Conservation (phyloP, 2,888 invertebrate genomes). For the Strigamia crassipes region DNA sequence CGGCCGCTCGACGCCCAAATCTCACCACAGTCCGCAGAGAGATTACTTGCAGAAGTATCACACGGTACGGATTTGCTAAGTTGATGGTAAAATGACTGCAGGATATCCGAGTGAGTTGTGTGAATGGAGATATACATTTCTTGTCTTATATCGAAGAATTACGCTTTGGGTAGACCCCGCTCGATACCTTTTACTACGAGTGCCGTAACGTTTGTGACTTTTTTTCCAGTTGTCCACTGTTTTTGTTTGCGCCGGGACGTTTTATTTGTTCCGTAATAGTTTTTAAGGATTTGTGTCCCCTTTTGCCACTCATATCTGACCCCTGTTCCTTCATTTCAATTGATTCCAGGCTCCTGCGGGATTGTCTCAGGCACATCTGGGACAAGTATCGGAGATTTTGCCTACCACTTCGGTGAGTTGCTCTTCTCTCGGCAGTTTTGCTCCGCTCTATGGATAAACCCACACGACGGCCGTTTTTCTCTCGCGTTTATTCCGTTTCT, state of each 20-base stretch:
- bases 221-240: background rate
- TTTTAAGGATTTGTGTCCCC: background rate
- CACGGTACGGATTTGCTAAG: conserved; percentile 72
- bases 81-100: background rate
- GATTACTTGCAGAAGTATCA: conserved; percentile 93
- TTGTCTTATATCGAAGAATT: background rate
- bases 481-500: background rate
- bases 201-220: background rate
- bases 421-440: background rate
- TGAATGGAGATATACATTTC: conserved; percentile 35
- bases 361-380: conserved; percentile 85
- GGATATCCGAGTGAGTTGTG: conserved; percentile 25
- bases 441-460: background rate
- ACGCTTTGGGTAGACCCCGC: background rate
- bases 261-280: background rate
- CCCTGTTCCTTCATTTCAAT: conserved; percentile 45
- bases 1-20: conserved; percentile 84
- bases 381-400: conserved; percentile 65
- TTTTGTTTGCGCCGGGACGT: too few species aligned
- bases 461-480: background rate
- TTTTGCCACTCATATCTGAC: background rate
- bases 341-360: conserved; percentile 80
- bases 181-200: background rate
- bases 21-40: conserved; percentile 77
- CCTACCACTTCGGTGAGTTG: conserved; percentile 50